These are phyloP conservation scores for Drosophila navojoa DNA, from an alignment of 1,140 invertebrate species.

Conservation along the genomic window DNA sequence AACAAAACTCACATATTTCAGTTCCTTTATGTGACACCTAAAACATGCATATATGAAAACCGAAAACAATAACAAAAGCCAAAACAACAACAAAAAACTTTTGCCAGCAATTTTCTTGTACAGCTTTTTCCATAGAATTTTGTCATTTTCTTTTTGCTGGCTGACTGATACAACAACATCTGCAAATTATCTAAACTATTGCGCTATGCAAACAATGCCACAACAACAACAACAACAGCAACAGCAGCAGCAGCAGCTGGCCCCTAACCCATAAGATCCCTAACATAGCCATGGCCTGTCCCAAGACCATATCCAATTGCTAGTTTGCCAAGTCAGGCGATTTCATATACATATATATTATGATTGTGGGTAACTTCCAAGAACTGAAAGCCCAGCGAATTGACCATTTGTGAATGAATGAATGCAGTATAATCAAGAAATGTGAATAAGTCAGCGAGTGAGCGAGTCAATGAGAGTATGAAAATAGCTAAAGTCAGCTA, in stretches of 20 bases:
- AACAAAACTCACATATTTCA: constrained; percentile 2
- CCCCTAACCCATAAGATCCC: no score
- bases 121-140: constrained; percentile 53
- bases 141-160: constrained; percentile 23
- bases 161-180: constrained; percentile 40
- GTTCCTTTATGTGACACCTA: constrained; percentile 23
- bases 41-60: constrained; percentile 5
- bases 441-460: constrained; percentile 20
- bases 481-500: constrained; percentile 28
- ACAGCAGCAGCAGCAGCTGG: neutral
- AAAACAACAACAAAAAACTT: constrained; percentile 7
- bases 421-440: constrained; percentile 5
- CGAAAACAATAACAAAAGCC: constrained; percentile 7
- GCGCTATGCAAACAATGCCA: constrained; percentile 30
- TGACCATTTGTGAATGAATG: constrained; percentile 61
- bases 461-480: constrained; percentile 31
- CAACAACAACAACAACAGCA: constrained; percentile 7
- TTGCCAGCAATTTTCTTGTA: constrained; percentile 45
- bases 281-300: constrained; percentile 24
- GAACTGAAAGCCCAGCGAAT: constrained; percentile 45
- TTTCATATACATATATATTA: constrained; percentile 16
- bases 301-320: constrained; percentile 67
- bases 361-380: constrained; percentile 38
- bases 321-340: constrained; percentile 66
- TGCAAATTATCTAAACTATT: constrained; percentile 70